phyloP scores from a whole-genome alignment of 2,888 invertebrate species.

The Brassicogethes aeneus region DNA sequence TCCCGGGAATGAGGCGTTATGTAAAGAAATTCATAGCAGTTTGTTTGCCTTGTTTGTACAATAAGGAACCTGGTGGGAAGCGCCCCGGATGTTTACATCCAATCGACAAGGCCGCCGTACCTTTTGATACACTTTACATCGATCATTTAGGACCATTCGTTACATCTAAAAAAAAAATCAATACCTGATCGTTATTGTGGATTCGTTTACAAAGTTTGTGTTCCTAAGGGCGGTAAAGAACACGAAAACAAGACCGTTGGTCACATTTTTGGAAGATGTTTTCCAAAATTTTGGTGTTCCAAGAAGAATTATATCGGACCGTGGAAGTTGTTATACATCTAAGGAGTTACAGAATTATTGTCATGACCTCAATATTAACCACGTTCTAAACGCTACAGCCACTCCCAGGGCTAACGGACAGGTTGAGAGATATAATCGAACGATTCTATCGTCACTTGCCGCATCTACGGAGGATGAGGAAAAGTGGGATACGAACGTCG shows the following conservation, averaged over 20 bases:
- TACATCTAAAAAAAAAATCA: conserved; percentile 9
- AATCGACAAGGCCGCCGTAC: conserved; percentile 14
- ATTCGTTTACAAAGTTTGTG: conserved; percentile 12
- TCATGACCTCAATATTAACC: conserved; percentile 8
- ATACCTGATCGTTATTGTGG: conserved; percentile 9
- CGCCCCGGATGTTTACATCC: conserved; percentile 17
- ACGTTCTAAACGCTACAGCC: conserved; percentile 9
- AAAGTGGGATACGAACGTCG: conserved; percentile 10
- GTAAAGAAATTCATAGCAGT: conserved; percentile 22
- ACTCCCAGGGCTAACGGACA: no score
- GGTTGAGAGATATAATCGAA: no score
- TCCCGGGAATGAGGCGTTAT: conserved; percentile 14
- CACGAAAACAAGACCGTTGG: no score
- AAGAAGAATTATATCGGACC: conserved; percentile 15
- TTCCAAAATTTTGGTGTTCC: conserved; percentile 16
- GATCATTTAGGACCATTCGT: conserved; percentile 21
- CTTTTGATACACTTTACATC: conserved; percentile 18
- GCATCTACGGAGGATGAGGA: conserved; percentile 10
- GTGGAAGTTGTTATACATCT: conserved; percentile 18
- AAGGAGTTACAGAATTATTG: conserved; percentile 15
- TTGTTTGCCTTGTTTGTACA: conserved; percentile 24
- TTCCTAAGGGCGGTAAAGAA: no score
- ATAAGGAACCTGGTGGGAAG: conserved; percentile 19
- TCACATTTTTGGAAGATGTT: conserved; percentile 6
- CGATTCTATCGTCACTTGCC: conserved; percentile 10